Evolutionary conservation across 2,888 invertebrate species (phyloP), one percentile per base, ranked within the genome.

Genomic region (Agriopis aurantiaria): DNA sequence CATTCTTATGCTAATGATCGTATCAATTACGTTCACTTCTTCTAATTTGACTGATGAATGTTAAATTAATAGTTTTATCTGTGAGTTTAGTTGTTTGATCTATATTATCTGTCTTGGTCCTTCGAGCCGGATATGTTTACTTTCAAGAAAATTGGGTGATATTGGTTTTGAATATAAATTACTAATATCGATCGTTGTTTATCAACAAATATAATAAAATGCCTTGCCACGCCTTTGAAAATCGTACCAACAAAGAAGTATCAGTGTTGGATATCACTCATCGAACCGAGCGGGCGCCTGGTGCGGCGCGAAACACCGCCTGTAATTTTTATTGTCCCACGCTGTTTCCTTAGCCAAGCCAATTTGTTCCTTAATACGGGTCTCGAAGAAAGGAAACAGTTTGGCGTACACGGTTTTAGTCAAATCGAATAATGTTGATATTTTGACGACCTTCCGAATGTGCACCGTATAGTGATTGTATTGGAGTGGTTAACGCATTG

Each of bases 261-360:
- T 87, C 85, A 87, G 81, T 80, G 82, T 80, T 85, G 88, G 85
- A 87, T 88, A 91, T 91, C 89, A 88, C 86, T 91, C 89, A 88
- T 89, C 89, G 90, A 87, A 88, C 86, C 83, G 88, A 88, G 55
- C 69, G 84, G 85, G 86, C 86, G 88, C 88, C 75, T 65, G 65
- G 56, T 65, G 88, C 85, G 83, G 82, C 88, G 86, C 87, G 85
- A 89, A 89, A 90, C 91, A 89, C 85, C 83, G 85, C 83, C 86
- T 85, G 87, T 91, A 89, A 91, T 91, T 91, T 85, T 91, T 91
- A 90, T 88, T 90, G 91, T 89, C 87, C 88, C 87, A 86, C 86
- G 85, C 84, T 80, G 73, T 68, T 70, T 69, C 62, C 71, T 72
- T 72, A 64, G 78, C 78, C 87, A 87, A 83, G 80, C 85, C 80